Conservation (phyloP, 1,140 invertebrate genomes). For the Agrilus planipennis region DNA sequence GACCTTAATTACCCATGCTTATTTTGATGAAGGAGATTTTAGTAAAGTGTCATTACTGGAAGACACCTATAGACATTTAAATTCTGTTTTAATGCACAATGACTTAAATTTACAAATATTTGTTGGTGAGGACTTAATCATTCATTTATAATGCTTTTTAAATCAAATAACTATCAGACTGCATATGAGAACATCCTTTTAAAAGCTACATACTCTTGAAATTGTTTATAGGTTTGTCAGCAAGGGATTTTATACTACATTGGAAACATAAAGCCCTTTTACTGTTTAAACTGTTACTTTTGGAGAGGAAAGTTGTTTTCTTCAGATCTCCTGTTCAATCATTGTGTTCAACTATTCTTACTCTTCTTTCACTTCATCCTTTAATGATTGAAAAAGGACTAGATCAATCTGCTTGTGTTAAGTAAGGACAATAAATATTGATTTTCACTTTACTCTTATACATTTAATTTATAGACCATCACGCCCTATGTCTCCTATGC, state of each 20-base stretch:
- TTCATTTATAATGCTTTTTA: too few relatives aligned
- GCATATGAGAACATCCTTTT: too few relatives aligned
- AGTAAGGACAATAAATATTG: slow-evolving; percentile 37
- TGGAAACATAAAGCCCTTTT: slow-evolving; percentile 89
- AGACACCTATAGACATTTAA: slow-evolving; percentile 88
- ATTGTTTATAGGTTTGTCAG: slow-evolving; percentile 58
- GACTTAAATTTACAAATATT: slow-evolving; percentile 60
- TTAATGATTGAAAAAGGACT: slow-evolving; percentile 81
- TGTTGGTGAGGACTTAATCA: slow-evolving; percentile 49
- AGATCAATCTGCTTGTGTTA: slow-evolving; percentile 66
- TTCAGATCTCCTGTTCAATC: slow-evolving; percentile 87
- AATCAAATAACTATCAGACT: too few relatives aligned
- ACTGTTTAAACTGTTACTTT: slow-evolving; percentile 84
- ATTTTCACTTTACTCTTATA: neutral
- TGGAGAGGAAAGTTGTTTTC: slow-evolving; percentile 86
- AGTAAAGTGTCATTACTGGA: slow-evolving; percentile 80
- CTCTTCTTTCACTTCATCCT: slow-evolving; percentile 83
- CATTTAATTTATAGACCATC: slow-evolving; percentile 45
- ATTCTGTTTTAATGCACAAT: slow-evolving; percentile 67
- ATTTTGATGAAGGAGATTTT: slow-evolving; percentile 92
- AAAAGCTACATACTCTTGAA: too few relatives aligned
- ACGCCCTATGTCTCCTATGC: slow-evolving; percentile 67
- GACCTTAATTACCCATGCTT: slow-evolving; percentile 90
- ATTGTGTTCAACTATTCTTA: slow-evolving; percentile 75
- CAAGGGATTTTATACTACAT: slow-evolving; percentile 65